Conservation (phyloP, 2,888 invertebrate genomes). For the Linyphia triangularis region DNA sequence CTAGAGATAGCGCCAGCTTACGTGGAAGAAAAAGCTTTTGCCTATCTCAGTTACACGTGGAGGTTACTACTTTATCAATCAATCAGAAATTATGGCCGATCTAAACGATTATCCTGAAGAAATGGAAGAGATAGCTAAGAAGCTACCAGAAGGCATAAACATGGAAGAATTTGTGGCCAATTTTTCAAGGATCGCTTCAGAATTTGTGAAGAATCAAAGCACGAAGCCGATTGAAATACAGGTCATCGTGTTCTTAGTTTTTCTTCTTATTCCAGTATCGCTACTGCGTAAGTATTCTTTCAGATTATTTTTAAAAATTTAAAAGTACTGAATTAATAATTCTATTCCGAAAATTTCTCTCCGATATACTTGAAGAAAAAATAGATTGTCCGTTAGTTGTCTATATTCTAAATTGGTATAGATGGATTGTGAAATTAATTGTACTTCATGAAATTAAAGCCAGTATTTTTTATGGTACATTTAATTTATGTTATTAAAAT, state of each 20-base stretch:
- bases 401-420: too few species aligned
- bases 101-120: constrained; percentile 22
- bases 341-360: too few species aligned
- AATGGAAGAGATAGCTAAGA: constrained; percentile 17
- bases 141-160: constrained; percentile 41
- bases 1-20: constrained; percentile 17
- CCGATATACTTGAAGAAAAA: too few species aligned
- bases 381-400: too few species aligned
- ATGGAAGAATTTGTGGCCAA: constrained; percentile 63
- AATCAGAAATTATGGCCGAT: constrained; percentile 6
- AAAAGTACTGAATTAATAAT: not conserved
- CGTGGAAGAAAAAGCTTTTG: constrained; percentile 32
- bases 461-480: too few species aligned
- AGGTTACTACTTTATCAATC: constrained; percentile 20
- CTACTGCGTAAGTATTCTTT: constrained; percentile 54
- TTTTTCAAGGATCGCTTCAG: constrained; percentile 37
- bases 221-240: constrained; percentile 34
- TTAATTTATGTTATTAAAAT: too few species aligned
- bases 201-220: constrained; percentile 49
- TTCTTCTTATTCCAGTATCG: constrained; percentile 59
- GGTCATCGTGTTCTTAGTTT: constrained; percentile 19
- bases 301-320: too few species aligned
- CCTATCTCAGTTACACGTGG: constrained; percentile 22
- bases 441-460: too few species aligned
- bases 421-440: too few species aligned